These are phyloP conservation scores for Apus apus DNA, from an alignment of 2,113 vertebrate species.

Conservation along the genomic window DNA sequence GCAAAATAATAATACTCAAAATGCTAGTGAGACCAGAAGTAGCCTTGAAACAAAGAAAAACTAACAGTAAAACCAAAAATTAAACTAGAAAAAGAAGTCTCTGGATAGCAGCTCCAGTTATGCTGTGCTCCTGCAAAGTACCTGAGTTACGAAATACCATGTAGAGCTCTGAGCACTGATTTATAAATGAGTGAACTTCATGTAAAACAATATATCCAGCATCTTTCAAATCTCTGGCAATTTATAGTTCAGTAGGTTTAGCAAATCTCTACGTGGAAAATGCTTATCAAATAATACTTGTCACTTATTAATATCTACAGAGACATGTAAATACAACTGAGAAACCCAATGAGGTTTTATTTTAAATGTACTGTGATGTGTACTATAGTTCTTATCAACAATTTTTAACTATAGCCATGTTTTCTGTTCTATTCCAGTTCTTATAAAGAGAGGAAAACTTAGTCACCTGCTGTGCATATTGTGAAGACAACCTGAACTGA, in stretches of 20 bases:
- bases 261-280: conserved; percentile 2
- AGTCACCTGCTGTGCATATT: conserved; percentile 98
- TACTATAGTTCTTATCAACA: background rate
- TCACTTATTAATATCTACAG: conserved; percentile 1
- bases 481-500: conserved; percentile 99
- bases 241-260: background rate
- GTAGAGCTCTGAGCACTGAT: background rate
- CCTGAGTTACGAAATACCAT: background rate
- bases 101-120: background rate
- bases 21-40: background rate
- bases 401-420: background rate
- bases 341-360: background rate
- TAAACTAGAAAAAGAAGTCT: background rate
- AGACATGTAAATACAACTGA: background rate
- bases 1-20: background rate
- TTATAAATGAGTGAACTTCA: background rate
- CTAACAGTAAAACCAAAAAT: background rate
- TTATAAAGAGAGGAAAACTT: background rate
- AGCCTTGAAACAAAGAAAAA: background rate
- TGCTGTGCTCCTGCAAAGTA: background rate
- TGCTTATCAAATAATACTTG: background rate
- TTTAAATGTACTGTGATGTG: background rate
- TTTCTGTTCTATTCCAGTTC: background rate
- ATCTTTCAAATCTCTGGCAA: background rate
- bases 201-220: background rate